A percentile compares a stretch with the other conserved stretches of the same genome.
phyloP scores from a whole-genome alignment of 2,888 invertebrate genomes.

The Caenorhabditis uteleia region DNA sequence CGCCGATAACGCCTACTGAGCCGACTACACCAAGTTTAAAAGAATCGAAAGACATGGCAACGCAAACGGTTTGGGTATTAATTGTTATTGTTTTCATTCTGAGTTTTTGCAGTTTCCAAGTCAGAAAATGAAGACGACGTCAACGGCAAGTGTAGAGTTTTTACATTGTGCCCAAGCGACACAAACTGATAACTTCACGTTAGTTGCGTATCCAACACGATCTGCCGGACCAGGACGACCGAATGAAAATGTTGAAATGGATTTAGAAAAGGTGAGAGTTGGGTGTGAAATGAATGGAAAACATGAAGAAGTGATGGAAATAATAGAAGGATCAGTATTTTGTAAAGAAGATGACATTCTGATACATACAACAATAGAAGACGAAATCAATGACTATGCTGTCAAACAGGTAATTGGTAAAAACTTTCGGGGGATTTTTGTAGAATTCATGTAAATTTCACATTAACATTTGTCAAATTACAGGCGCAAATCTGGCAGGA shows the following conservation, averaged over 20 bases:
- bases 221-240: slow-evolving; percentile 29
- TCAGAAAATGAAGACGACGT: no score
- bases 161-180: slow-evolving; percentile 36
- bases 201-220: slow-evolving; percentile 31
- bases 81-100: neutral
- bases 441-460: neutral
- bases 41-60: slow-evolving; percentile 38
- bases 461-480: slow-evolving; percentile 5
- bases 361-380: no score
- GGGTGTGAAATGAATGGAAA: slow-evolving; percentile 40
- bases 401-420: slow-evolving; percentile 66
- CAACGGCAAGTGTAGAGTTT: slow-evolving; percentile 47
- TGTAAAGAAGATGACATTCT: neutral
- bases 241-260: no score
- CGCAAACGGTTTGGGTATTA: slow-evolving; percentile 34
- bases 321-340: slow-evolving; percentile 48
- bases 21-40: neutral
- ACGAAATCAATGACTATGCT: slow-evolving; percentile 63
- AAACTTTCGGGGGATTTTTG: neutral
- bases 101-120: slow-evolving; percentile 16
- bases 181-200: slow-evolving; percentile 37
- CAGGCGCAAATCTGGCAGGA: slow-evolving; percentile 65
- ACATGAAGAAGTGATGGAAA: slow-evolving; percentile 56
- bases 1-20: neutral
- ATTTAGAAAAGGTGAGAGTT: slow-evolving; percentile 24